phyloP scores from a whole-genome alignment of 23 tunicate species.

The Trididemnum clinides region DNA sequence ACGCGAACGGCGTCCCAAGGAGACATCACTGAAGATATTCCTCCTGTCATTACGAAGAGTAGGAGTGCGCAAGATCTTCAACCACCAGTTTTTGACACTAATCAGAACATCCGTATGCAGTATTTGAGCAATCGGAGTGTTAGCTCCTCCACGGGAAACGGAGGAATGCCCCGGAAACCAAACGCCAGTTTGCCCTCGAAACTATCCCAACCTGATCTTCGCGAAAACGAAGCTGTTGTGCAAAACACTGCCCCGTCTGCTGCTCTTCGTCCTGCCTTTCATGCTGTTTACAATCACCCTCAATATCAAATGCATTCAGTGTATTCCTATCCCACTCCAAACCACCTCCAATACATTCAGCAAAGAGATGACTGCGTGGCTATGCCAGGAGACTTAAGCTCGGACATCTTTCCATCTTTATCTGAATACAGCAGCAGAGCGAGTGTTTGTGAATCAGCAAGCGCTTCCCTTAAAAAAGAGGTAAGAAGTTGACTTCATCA shows the following conservation, averaged over 20 bases:
- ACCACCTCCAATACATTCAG: neutral
- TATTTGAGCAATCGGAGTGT: neutral
- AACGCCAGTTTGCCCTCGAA: too few species aligned
- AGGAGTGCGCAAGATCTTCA: constrained; percentile 43
- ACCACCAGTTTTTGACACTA: constrained; percentile 64
- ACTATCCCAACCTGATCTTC: neutral
- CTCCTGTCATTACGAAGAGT: constrained; percentile 9
- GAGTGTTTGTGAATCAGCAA: constrained; percentile 76
- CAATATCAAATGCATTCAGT: neutral
- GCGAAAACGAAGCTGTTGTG: neutral
- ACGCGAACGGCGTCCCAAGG: neutral
- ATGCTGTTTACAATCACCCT: neutral
- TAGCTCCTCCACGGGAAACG: too few species aligned
- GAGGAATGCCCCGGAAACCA: too few species aligned
- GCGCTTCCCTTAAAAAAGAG: constrained; percentile 64
- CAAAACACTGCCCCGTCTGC: neutral
- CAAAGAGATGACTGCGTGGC: constrained; percentile 25
- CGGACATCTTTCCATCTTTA: constrained; percentile 79
- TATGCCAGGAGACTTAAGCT: constrained; percentile 55
- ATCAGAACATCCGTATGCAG: constrained; percentile 42
- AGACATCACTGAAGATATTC: neutral
- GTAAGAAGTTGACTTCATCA: neutral
- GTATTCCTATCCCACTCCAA: neutral
- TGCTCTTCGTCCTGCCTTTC: neutral
- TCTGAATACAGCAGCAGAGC: constrained; percentile 85